Evolutionary conservation across 2,797 vertebrate species (phyloP), one percentile per base, ranked within the genome.

Genomic region (Bufotes viridis): DNA sequence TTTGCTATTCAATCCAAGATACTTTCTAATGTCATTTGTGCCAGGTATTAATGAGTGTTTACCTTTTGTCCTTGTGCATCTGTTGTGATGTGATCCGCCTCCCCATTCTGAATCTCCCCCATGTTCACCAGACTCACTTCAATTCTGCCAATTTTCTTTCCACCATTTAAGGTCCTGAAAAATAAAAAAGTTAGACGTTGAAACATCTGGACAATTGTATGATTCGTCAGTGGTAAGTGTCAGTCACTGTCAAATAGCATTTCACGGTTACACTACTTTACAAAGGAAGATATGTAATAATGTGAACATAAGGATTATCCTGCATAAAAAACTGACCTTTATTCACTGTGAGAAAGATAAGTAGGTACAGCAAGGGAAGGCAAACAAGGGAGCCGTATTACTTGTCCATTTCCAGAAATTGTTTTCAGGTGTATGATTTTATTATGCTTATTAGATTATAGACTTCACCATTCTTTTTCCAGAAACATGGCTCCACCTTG

Each of bases 71-170:
- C 95, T 78, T 96, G 96, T 86, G 92, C 89, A 65, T 98, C 97
- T 87, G 96, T 93, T 61, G 95, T 93, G 91, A 97, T 95, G 92
- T 97, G 96, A 91, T 97, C 96, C 0, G 96, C 90, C 87, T 97
- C 96, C 4, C 94, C 97, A 87, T 98, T 97, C 91, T 98, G 97
- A 76, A 96, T 97, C 94, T 99, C 97, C 82, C 97, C 96, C 98
- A 99, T 99, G 94, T 96, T 98, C 95, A 98, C 91, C 82, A 96
- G 95, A 90, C 93, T 97, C 93, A 99, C 96, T 94, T 98, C 96
- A 94, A 98, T 96, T 83, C 96, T 96, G 90, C 97, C 97, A 79
- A 96, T 96, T 86, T 96, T 90, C 82, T 96, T 96, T 91, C 96
- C 96, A 97, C 97, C 97, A 98, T 98, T 97, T 91, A 97, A 96